Evolutionary conservation across 2,888 invertebrate species (phyloP).

Genomic region (Axea sp.): DNA sequence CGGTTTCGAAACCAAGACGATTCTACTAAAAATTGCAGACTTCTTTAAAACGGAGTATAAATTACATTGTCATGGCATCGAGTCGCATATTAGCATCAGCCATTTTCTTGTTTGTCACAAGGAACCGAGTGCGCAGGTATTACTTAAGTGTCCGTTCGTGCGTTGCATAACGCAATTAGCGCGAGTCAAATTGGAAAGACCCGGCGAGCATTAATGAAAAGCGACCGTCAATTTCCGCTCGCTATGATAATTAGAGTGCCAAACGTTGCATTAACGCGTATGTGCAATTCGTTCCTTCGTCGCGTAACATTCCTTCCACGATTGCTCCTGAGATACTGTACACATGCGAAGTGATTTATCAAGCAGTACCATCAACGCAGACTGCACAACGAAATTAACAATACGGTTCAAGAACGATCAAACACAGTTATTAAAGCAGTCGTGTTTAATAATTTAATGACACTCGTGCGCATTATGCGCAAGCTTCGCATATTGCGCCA

Average conservation of each 20-base stretch:
- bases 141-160: conserved; percentile 43
- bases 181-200: conserved; percentile 58
- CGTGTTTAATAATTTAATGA: conserved; percentile 18
- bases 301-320: conserved; percentile 50
- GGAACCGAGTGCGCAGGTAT: conserved; percentile 38
- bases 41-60: no score
- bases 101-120: conserved; percentile 61
- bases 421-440: conserved; percentile 29
- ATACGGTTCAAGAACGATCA: conserved; percentile 3
- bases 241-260: conserved; percentile 55
- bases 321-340: conserved; percentile 7
- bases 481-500: conserved; percentile 3
- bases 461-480: no score
- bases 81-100: conserved; percentile 24
- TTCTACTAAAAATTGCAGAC: no score
- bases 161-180: conserved; percentile 70
- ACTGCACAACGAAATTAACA: conserved; percentile 28
- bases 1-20: no score
- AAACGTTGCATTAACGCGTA: conserved; percentile 53
- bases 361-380: conserved; percentile 27
- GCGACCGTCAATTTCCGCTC: conserved; percentile 63
- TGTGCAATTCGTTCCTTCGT: conserved; percentile 56
- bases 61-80: conserved; percentile 12
- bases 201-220: conserved; percentile 63
- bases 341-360: conserved; percentile 22